phyloP scores from a whole-genome alignment of 2,888 invertebrate species.

The Drosophila prolongata region DNA sequence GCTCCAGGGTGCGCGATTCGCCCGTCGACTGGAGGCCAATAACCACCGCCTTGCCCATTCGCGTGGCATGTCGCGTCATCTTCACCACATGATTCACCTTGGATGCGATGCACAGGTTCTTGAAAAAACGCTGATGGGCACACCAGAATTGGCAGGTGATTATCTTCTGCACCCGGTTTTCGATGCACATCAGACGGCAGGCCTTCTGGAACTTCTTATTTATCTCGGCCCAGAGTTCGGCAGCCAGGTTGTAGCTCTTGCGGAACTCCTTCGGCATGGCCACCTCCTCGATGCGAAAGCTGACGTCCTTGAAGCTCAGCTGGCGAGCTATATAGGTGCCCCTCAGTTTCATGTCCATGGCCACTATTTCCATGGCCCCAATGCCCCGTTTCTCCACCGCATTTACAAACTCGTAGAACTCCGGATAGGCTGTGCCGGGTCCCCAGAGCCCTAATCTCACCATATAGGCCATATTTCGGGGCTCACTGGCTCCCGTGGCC shows the following conservation, averaged over 20 bases:
- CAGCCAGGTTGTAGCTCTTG: constrained; percentile 96
- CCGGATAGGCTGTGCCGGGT: constrained; percentile 96
- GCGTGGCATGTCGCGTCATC: constrained; percentile 92
- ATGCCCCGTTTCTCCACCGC: constrained; percentile 99
- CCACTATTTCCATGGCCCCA: constrained; percentile 99
- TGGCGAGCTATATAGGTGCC: constrained; percentile 99
- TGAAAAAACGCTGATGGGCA: constrained; percentile 99
- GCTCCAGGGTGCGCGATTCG: constrained; percentile 98
- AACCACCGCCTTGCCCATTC: constrained; percentile 98
- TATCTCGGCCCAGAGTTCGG: constrained; percentile 97
- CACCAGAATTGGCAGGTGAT: constrained; percentile 99
- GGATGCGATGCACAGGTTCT: constrained; percentile 98
- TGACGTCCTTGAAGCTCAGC: constrained; percentile 98
- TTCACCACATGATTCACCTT: constrained; percentile 94
- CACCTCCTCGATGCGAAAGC: constrained; percentile 98
- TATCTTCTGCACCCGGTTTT: constrained; percentile 96
- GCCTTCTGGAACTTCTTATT: constrained; percentile 98
- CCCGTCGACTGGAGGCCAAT: constrained; percentile 99
- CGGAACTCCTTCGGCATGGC: constrained; percentile 93
- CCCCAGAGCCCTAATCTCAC: constrained; percentile 99
- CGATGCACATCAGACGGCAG: constrained; percentile 95
- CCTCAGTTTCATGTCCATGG: constrained; percentile 99
- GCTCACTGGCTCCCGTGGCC: constrained; percentile 98
- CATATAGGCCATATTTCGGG: constrained; percentile 99
- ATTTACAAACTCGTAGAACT: constrained; percentile 97